These are phyloP conservation scores for Zoanthus gigantus DNA, from an alignment of 92 coral and sea anemone genomes.

Conservation along the genomic window DNA sequence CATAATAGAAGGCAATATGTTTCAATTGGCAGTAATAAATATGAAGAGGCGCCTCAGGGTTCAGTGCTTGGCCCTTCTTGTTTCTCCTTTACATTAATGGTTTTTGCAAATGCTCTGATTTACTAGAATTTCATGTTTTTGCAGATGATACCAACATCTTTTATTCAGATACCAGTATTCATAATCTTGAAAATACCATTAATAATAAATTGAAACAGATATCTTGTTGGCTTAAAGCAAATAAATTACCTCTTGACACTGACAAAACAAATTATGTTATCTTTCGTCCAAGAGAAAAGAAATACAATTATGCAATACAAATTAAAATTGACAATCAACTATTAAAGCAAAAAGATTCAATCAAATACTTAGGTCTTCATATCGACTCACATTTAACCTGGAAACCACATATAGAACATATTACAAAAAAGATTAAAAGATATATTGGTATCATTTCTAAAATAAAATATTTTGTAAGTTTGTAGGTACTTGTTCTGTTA, in stretches of 20 bases:
- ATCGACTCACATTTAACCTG: too few relatives aligned
- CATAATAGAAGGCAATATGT: constrained; percentile 28
- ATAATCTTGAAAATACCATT: not conserved
- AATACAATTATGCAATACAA: not conserved
- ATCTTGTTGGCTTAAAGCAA: constrained; percentile 3
- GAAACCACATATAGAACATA: too few relatives aligned
- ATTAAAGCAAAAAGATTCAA: too few relatives aligned
- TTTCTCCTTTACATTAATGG: constrained; percentile 1
- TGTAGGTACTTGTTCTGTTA: too few relatives aligned
- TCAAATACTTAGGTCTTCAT: too few relatives aligned
- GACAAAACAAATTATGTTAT: not conserved
- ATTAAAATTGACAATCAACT: too few relatives aligned
- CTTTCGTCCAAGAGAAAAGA: not conserved
- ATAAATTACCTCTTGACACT: not conserved
- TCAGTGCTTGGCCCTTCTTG: constrained; percentile 8
- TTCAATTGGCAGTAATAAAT: constrained; percentile 2
- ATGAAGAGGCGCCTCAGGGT: constrained; percentile 6
- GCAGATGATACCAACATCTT: too few relatives aligned
- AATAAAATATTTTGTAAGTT: too few relatives aligned
- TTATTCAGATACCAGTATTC: not conserved
- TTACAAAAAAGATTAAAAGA: too few relatives aligned
- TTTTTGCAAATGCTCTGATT: constrained; percentile 1
- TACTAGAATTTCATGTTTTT: not conserved
- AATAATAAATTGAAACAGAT: not conserved
- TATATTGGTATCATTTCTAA: too few relatives aligned